These are phyloP conservation scores for Halichondria panicea DNA, from an alignment of 37 sponge, comb jelly and placozoan species.

Conservation along the genomic window DNA sequence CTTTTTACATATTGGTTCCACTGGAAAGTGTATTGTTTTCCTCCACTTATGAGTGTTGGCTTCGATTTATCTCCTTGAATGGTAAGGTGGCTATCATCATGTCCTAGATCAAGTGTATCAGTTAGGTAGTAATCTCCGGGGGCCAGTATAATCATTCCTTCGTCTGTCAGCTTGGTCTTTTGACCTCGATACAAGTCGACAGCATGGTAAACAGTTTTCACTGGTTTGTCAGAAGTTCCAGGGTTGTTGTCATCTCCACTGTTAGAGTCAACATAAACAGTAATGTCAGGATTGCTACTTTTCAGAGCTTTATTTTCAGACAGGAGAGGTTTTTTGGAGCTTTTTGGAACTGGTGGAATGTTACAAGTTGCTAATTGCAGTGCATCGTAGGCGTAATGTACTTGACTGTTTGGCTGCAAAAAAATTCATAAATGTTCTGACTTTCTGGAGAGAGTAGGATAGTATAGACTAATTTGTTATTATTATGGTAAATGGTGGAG, in stretches of 20 bases:
- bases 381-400: constrained; percentile 46
- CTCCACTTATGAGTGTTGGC: constrained; percentile 50
- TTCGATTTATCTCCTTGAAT: constrained; percentile 28
- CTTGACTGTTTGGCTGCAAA: no score
- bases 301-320: no score
- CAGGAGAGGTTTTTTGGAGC: background rate
- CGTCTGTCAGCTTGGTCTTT: background rate
- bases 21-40: constrained; percentile 26
- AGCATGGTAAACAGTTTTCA: constrained; percentile 39
- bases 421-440: no score
- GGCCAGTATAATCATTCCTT: constrained; percentile 24
- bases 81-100: constrained; percentile 32
- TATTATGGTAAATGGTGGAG: no score
- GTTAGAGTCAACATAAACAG: constrained; percentile 40
- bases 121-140: constrained; percentile 28
- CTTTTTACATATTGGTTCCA: constrained; percentile 34
- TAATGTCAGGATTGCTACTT: no score
- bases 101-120: constrained; percentile 6
- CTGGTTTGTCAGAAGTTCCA: constrained; percentile 43
- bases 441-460: no score
- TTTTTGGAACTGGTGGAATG: background rate
- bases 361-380: constrained; percentile 35
- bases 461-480: no score
- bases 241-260: constrained; percentile 58
- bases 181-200: constrained; percentile 10